A percentile compares a stretch with the other conserved stretches of the same genome.
Conservation (phyloP, 37 sponge, comb jelly and placozoan genomes). For the Sycon ciliatum region DNA sequence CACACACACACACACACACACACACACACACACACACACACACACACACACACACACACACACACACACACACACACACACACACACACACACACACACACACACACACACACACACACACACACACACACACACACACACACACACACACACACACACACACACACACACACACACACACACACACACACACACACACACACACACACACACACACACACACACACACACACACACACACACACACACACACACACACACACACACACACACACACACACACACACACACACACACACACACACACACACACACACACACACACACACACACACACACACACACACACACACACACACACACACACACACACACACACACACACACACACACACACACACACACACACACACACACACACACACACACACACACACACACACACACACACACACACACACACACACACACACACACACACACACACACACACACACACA, state of each 20-base stretch:
- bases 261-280: slow-evolving; percentile 5
- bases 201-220: slow-evolving; percentile 5
- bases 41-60: slow-evolving; percentile 5
- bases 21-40: slow-evolving; percentile 5
- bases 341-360: slow-evolving; percentile 1
- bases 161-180: slow-evolving; percentile 5
- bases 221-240: slow-evolving; percentile 5
- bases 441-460: slow-evolving; percentile 5
- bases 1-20: neutral
- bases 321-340: slow-evolving; percentile 5
- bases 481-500: slow-evolving; percentile 5
- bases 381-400: slow-evolving; percentile 5
- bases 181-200: slow-evolving; percentile 1
- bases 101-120: slow-evolving; percentile 5
- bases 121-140: neutral
- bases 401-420: slow-evolving; percentile 5
- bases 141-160: slow-evolving; percentile 1
- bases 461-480: slow-evolving; percentile 5
- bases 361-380: slow-evolving; percentile 1
- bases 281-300: slow-evolving; percentile 5
- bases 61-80: slow-evolving; percentile 5
- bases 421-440: neutral
- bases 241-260: slow-evolving; percentile 5
- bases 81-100: slow-evolving; percentile 5
- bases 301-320: slow-evolving; percentile 5